A percentile compares a stretch with the other conserved stretches of the same genome.
Conservation (phyloP, 2,888 invertebrate species). For the Agrochola litura region DNA sequence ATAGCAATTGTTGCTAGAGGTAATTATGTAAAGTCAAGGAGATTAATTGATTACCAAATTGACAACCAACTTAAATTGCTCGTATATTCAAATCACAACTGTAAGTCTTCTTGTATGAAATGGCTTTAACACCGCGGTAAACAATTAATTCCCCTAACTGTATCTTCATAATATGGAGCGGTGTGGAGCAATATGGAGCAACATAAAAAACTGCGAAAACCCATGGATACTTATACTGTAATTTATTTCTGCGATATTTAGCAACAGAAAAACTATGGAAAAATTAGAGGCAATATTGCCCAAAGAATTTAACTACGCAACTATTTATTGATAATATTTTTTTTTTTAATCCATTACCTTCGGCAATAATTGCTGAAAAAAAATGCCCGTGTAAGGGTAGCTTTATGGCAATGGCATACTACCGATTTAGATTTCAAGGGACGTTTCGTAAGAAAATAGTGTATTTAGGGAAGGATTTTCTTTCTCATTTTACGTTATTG, state of each 20-base stretch:
- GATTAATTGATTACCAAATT: neutral
- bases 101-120: neutral
- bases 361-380: neutral
- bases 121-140: no score
- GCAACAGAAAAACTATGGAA: neutral
- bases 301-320: neutral
- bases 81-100: neutral
- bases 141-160: neutral
- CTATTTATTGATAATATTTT: neutral
- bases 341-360: neutral
- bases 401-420: slow-evolving; percentile 26
- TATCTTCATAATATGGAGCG: neutral
- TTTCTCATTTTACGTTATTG: slow-evolving; percentile 18
- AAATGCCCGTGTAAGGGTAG: neutral
- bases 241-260: neutral
- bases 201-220: neutral
- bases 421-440: slow-evolving; percentile 39
- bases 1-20: neutral
- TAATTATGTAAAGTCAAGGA: neutral
- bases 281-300: neutral
- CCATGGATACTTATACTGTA: neutral
- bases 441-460: slow-evolving; percentile 36
- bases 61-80: neutral
- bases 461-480: slow-evolving; percentile 7
- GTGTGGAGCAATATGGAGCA: neutral